These are phyloP conservation scores for Hesperia comma DNA, from an alignment of 2,888 invertebrate genomes.

Conservation along the genomic window DNA sequence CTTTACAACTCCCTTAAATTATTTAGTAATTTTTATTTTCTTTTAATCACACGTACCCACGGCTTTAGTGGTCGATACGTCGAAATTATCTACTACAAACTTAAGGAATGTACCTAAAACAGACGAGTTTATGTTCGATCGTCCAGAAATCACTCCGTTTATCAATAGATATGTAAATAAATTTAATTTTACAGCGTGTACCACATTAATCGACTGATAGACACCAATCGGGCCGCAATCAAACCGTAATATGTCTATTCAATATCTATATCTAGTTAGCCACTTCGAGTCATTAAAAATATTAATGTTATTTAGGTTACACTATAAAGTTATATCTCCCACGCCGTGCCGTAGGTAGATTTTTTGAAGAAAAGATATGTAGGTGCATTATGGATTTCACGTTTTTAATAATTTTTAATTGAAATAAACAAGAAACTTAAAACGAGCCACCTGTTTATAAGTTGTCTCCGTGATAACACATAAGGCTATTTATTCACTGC, in stretches of 20 bases:
- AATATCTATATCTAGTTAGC: conserved; percentile 6
- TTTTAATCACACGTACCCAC: conserved; percentile 34
- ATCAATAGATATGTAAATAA: conserved; percentile 63
- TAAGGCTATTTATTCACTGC: no score
- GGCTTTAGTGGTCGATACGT: conserved; percentile 32
- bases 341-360: not conserved
- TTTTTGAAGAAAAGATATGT: no score
- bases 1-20: conserved; percentile 39
- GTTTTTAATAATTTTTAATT: no score
- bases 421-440: no score
- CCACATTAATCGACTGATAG: conserved; percentile 61
- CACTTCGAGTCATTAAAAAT: not conserved
- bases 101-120: conserved; percentile 31
- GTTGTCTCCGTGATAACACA: no score
- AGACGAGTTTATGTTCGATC: conserved; percentile 37
- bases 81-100: conserved; percentile 38
- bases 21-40: conserved; percentile 37
- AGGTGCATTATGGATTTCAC: no score
- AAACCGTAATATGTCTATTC: conserved; percentile 8
- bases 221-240: conserved; percentile 44
- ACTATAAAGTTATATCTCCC: not conserved
- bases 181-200: conserved; percentile 69
- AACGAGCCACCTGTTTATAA: no score
- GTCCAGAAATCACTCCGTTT: conserved; percentile 54
- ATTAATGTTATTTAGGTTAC: not conserved